Conservation (phyloP, 2,888 invertebrate species). For the Nudaria mundana region DNA sequence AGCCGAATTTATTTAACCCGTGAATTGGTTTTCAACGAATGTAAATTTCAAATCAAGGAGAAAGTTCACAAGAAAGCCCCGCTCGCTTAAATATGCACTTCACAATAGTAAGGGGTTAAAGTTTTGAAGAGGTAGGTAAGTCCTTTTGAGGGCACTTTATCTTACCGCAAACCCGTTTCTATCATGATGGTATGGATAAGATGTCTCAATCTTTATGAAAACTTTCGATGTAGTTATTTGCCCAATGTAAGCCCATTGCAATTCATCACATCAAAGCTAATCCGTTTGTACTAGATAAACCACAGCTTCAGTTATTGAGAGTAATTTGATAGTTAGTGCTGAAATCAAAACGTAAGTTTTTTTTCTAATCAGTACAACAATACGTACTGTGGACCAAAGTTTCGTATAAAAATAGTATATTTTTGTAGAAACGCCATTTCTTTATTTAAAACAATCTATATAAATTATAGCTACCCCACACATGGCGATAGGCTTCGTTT, state of each 20-base stretch:
- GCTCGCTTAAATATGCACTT: slow-evolving; percentile 73
- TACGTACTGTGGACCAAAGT: too few relatives aligned
- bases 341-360: too few relatives aligned
- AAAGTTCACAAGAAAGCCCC: slow-evolving; percentile 60
- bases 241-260: too few relatives aligned
- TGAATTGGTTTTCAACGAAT: slow-evolving; percentile 55
- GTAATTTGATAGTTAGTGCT: too few relatives aligned
- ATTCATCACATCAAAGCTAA: too few relatives aligned
- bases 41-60: slow-evolving; percentile 65
- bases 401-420: too few relatives aligned
- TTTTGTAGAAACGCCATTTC: too few relatives aligned
- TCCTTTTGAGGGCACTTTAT: slow-evolving; percentile 69
- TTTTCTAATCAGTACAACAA: too few relatives aligned
- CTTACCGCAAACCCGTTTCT: slow-evolving; percentile 65
- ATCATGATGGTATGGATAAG: slow-evolving; percentile 57
- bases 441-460: slow-evolving; percentile 18
- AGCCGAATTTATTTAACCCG: slow-evolving; percentile 59
- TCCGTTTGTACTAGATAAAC: too few relatives aligned
- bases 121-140: slow-evolving; percentile 72
- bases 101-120: slow-evolving; percentile 69
- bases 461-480: slow-evolving; percentile 19
- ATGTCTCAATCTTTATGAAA: slow-evolving; percentile 64
- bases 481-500: slow-evolving; percentile 18
- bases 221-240: slow-evolving; percentile 34
- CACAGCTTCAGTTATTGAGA: too few relatives aligned